Evolutionary conservation across 2,113 vertebrate species (phyloP), one percentile per base, ranked within the genome.

Genomic region (Amphiprion ocellaris): DNA sequence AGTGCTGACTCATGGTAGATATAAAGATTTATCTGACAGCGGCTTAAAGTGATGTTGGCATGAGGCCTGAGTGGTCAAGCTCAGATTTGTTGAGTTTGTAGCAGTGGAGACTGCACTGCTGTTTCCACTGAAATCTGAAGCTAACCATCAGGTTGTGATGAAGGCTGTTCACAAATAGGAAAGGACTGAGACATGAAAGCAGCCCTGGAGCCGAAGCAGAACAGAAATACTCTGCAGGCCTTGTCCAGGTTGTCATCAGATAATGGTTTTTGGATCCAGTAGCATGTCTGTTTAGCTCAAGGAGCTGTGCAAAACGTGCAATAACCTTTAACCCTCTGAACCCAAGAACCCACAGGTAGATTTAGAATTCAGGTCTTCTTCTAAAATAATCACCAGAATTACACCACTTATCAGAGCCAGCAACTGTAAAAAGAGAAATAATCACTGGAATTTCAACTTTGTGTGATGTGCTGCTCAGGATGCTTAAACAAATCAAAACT

Each of bases 11-110:
- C 49, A 46, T 60, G 49, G 19, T 66, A 82, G 72, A 83, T 69
- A n/a, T 28, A 56, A 65, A 74, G 50, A 81, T 86, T 87, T 81
- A 74, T 77, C 55, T 71, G 67, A 79, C 72, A 82, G 78, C 21
- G 1, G 64, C 62, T 85, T 68, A 73, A 26, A 67, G 71, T 71
- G 53, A 69, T 54, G 37, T 82, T 15, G 17, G 63, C 21, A 71
- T 75, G 67, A 41, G 41, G 44, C 16, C 70, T 74, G 72, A 74
- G 76, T 64, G 63, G 61, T 61, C 55, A 55, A 69, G 63, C 59
- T 49, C 49, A 63, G 33, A 68, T 69, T 86, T 62, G 53, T 61
- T n/a, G 39, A 69, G 53, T 71, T 83, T 69, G 21, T 44, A 55
- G 67, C 28, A 54, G 65, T 4, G 28, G 55, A 55, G 37, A 41